phyloP scores from a whole-genome alignment of 1,140 invertebrate species.

The Atta texana region DNA sequence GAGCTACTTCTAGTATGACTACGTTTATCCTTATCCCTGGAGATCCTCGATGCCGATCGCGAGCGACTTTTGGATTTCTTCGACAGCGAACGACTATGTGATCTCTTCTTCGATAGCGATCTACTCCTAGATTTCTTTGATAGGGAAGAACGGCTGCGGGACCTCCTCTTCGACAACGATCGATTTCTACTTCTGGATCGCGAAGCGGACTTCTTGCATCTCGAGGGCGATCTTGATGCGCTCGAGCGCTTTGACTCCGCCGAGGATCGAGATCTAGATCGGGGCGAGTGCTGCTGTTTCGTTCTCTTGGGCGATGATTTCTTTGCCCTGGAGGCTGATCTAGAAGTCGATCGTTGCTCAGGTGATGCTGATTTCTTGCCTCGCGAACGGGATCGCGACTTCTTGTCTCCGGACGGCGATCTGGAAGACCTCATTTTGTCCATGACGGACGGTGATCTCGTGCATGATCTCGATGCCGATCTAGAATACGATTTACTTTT shows the following conservation, averaged over 20 bases:
- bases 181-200: conserved; percentile 76
- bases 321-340: conserved; percentile 60
- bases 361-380: conserved; percentile 70
- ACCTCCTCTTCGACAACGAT: conserved; percentile 73
- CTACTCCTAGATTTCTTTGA: conserved; percentile 77
- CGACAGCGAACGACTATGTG: conserved; percentile 74
- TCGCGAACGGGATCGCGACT: conserved; percentile 65
- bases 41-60: conserved; percentile 79
- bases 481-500: conserved; percentile 76
- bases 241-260: conserved; percentile 67
- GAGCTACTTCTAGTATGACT: conserved; percentile 81
- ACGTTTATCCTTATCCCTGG: conserved; percentile 80
- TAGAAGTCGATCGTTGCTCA: conserved; percentile 42
- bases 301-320: conserved; percentile 49
- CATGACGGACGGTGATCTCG: conserved; percentile 72
- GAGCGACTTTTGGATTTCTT: conserved; percentile 79
- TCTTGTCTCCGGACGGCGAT: conserved; percentile 70
- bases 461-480: conserved; percentile 78
- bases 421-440: conserved; percentile 70
- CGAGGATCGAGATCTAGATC: conserved; percentile 68
- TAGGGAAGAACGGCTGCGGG: conserved; percentile 75
- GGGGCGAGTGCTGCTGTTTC: conserved; percentile 63
- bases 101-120: conserved; percentile 72
- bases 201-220: conserved; percentile 76
- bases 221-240: conserved; percentile 76